Evolutionary conservation across 1,140 invertebrate genomes (phyloP), one percentile per base, ranked within the genome.

Genomic region (Drosophila kikkawai): DNA sequence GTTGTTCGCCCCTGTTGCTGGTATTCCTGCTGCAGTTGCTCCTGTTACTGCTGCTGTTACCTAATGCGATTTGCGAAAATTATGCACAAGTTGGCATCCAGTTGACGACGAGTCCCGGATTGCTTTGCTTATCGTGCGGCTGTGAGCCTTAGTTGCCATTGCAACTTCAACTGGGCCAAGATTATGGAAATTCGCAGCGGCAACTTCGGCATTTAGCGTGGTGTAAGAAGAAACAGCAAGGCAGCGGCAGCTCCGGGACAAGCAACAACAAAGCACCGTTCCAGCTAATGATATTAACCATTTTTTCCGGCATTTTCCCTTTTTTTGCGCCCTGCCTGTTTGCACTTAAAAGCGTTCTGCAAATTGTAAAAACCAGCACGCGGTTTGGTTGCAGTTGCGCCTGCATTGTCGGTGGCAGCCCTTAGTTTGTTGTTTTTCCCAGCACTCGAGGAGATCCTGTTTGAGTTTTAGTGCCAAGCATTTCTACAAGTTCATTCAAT

Each of bases 221-320:
- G 34, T 44, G 67, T 68, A 84, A 73, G 75, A 48, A 70, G 48
- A 58, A 71, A 50, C 44, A 42, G 29, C 70, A 51, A 11, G 29
- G 15, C 36, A 47, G 26, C 51, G 66, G 22, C 66, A 55, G 4
- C 53, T 51, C 12, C 45, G 58, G 39, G 13, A 9, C 45, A 26
- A 67, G 5, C 56, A 80, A 63, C 45, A 79, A 63, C 48, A 65
- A 70, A 68, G 63, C 66, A 37, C 61, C 84, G 76, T 76, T 81
- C 66, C 85, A 84, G 66, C 84, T 88, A 88, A 88, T 88, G 84
- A 88, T 88, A 88, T 88, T 88, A 88, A 88, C 85, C 69, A 90
- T 73, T 84, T 88, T 79, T 85, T 79, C 71, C 57, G 59, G 47
- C 47, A 70, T 79, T 80, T 58, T 66, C 45, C 58, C 44, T 6